Evolutionary conservation across 2,888 invertebrate genomes (phyloP).

Genomic region (Apodemia mormo): DNA sequence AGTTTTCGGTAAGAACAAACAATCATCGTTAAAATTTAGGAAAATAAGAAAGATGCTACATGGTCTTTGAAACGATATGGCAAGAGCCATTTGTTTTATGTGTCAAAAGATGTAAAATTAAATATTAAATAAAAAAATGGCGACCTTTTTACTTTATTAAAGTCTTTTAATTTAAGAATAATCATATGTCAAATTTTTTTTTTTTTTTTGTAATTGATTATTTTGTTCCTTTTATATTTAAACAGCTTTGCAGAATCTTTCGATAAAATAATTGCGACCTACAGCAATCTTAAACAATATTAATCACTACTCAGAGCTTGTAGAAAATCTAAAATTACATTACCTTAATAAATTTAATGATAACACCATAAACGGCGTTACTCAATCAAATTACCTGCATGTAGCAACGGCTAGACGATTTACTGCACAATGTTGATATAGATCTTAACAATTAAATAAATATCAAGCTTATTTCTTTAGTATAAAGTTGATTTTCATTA

Average conservation of each 20-base stretch:
- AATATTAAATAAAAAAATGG: too few species aligned
- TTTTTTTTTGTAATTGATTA: too few species aligned
- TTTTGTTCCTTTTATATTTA: too few species aligned
- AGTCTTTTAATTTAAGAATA: too few species aligned
- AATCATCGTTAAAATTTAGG: too few species aligned
- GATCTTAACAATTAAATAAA: conserved; percentile 2
- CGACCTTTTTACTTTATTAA: too few species aligned
- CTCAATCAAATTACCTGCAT: neutral
- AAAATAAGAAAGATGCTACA: too few species aligned
- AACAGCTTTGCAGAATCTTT: neutral
- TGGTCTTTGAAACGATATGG: too few species aligned
- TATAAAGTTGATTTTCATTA: neutral
- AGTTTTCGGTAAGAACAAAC: too few species aligned
- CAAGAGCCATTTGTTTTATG: too few species aligned
- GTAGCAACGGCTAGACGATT: neutral
- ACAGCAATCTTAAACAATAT: neutral
- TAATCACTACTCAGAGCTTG: conserved; percentile 3
- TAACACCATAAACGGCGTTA: neutral
- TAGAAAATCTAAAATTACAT: conserved; percentile 15
- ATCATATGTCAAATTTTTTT: too few species aligned
- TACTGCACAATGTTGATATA: neutral
- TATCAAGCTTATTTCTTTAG: neutral
- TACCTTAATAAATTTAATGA: conserved; percentile 4
- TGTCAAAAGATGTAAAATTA: too few species aligned
- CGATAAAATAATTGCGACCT: neutral